Conservation (phyloP, 1,140 invertebrate genomes). For the Dreissena rostriformis region DNA sequence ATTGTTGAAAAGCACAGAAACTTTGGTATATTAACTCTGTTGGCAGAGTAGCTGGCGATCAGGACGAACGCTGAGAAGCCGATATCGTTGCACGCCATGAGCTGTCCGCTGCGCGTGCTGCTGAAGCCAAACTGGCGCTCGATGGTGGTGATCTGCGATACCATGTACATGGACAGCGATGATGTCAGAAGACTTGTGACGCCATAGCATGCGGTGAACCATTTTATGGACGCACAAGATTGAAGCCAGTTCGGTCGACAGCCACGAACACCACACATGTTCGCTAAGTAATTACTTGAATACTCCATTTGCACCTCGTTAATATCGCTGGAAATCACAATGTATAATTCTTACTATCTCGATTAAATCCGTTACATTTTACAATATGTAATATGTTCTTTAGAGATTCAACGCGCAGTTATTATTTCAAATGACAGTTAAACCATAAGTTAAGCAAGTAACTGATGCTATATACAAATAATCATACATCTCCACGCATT, state of each 20-base stretch:
- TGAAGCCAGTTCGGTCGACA: conserved; percentile 38
- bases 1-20: conserved; percentile 54
- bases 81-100: conserved; percentile 68
- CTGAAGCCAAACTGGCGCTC: conserved; percentile 67
- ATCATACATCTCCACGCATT: too few species aligned
- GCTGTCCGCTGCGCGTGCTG: conserved; percentile 61
- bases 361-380: too few species aligned
- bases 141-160: conserved; percentile 64
- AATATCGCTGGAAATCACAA: too few species aligned
- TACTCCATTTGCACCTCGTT: background rate
- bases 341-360: too few species aligned
- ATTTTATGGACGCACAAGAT: conserved; percentile 29
- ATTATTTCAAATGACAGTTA: too few species aligned
- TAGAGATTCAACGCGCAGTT: too few species aligned
- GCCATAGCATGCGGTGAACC: conserved; percentile 47
- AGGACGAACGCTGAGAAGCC: conserved; percentile 59
- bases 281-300: conserved; percentile 14
- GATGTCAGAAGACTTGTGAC: conserved; percentile 42
- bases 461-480: too few species aligned
- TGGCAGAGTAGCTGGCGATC: conserved; percentile 60
- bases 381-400: too few species aligned
- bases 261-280: conserved; percentile 24
- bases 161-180: conserved; percentile 60
- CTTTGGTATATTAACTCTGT: conserved; percentile 58
- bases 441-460: too few species aligned